Base-by-base conservation (phyloP, 1,140 invertebrate species). In the Drosophila hydei region DNA sequence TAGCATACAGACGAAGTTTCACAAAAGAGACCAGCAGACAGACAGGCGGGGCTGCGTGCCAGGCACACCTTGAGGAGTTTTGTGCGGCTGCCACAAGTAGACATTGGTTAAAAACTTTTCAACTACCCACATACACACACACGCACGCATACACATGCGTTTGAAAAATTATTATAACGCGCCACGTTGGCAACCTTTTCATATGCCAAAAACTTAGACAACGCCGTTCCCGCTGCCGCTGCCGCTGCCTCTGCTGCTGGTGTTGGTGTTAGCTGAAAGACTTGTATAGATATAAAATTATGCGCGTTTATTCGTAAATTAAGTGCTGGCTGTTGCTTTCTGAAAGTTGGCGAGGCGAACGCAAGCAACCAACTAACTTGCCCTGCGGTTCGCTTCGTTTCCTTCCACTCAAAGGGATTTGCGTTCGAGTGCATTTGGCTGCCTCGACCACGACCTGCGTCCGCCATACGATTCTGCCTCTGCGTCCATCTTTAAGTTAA, bases 291-390 rank as follows among this genome's bases (percentile, higher is more conserved):
- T 87, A 87, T 81, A 87, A 85, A 87, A 87, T 87, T 87, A 87
- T 87, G 81, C 81, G 83, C 81, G 81, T 88, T 87, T 87, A 87
- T 87, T 87, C 81, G 81, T 87, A 87, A 87, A 87, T 87, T 87
- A 87, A 87, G 81, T 87, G 81, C 81, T 87, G 81, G 83, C 81
- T 87, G 81, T 77, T 88, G 79, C 75, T 84, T 70, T 72, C 68
- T 36, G 25, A 84, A 80, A 68, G 69, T 72, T 64, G 69, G 56
- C 55, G 27, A 30, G 0, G 21, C 40, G 18, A 7, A 18, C 21
- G 50, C 56, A 38, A 40, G 55, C 69, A 67, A 47, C 9, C 70
- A 59, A 40, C 58, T 52, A 75, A 75, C 63, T 76, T 77, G 59
- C 42, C 74, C 60, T 74, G 74, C 48, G 74, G 74, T 76, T 69